phyloP scores from a whole-genome alignment of 2,113 vertebrate species.

The Cinclus cinclus region DNA sequence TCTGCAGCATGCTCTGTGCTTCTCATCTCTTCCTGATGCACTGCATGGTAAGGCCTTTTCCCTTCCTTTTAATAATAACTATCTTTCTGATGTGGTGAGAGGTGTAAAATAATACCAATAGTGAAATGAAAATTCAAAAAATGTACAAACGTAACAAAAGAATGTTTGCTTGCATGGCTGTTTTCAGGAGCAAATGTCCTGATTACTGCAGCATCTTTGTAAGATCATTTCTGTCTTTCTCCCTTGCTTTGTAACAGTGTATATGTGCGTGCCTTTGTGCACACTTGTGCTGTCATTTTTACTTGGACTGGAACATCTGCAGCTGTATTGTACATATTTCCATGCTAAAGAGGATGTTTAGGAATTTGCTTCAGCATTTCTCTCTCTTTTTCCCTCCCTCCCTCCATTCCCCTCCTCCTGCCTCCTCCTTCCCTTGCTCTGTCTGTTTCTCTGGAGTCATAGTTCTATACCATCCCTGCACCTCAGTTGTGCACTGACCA shows the following conservation, averaged over 20 bases:
- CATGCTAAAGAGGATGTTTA: background rate
- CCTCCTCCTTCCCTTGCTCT: background rate
- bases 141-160: background rate
- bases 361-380: background rate
- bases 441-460: background rate
- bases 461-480: background rate
- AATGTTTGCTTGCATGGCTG: background rate
- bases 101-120: background rate
- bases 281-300: background rate
- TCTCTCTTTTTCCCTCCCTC: background rate
- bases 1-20: conserved; percentile 85
- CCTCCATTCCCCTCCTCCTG: background rate
- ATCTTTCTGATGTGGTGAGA: background rate
- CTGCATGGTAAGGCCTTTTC: conserved; percentile 86
- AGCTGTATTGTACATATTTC: background rate
- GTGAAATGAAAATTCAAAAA: background rate
- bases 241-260: background rate
- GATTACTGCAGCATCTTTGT: conserved; percentile 52
- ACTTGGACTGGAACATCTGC: background rate
- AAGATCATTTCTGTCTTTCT: conserved; percentile 34
- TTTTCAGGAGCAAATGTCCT: conserved; percentile 15
- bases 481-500: background rate
- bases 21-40: conserved; percentile 93
- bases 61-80: conserved; percentile 33
- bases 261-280: background rate